These are phyloP conservation scores for Polypterus bichir DNA, from an alignment of 2,113 vertebrate genomes.

Conservation along the genomic window DNA sequence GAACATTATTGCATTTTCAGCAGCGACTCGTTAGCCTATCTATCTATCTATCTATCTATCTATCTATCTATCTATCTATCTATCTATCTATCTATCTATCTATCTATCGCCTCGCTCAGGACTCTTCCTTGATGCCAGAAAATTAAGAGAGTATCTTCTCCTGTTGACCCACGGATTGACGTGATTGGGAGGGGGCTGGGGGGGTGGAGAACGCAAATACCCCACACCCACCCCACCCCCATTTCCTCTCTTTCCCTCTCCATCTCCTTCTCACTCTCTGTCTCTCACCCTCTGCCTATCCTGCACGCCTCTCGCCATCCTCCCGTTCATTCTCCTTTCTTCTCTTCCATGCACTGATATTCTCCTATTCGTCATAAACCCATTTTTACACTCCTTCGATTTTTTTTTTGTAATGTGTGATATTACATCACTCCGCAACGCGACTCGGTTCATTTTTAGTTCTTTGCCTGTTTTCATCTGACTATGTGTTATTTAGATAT, in stretches of 20 bases:
- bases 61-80: conserved; percentile 1
- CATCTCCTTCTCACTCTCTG: background rate
- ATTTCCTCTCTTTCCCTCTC: background rate
- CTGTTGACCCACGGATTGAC: conserved; percentile 5
- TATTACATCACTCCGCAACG: no score
- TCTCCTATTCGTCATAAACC: no score
- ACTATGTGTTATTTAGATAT: no score
- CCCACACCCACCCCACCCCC: conserved; percentile 12
- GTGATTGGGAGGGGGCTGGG: conserved; percentile 1
- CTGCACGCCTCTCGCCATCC: conserved; percentile 22
- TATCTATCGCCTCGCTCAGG: background rate
- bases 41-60: conserved; percentile 1
- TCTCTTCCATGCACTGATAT: background rate
- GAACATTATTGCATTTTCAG: no score
- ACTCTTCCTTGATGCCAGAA: background rate
- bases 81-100: conserved; percentile 6
- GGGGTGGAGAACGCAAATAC: background rate
- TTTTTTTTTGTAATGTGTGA: no score
- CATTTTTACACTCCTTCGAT: no score
- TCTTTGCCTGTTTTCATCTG: no score
- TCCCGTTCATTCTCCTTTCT: conserved; percentile 7
- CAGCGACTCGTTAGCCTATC: background rate
- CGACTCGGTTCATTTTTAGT: no score
- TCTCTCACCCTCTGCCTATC: conserved; percentile 35
- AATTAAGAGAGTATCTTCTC: background rate